Evolutionary conservation across 2,113 vertebrate species (phyloP).

Genomic region (Rhipidura dahli): DNA sequence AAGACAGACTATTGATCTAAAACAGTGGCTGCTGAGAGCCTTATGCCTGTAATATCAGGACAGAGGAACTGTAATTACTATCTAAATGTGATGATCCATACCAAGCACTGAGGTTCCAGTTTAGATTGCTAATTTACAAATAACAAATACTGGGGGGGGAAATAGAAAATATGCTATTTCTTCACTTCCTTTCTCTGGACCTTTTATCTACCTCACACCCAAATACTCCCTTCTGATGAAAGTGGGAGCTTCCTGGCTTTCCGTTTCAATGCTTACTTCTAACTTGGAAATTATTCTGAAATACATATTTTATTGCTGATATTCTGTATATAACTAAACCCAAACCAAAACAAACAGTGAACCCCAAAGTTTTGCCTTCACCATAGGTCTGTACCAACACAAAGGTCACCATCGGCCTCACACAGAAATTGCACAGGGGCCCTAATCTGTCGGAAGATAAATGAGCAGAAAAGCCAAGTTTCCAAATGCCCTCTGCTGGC

Average conservation of each 20-base stretch:
- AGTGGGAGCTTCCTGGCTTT: not conserved
- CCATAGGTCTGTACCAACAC: not conserved
- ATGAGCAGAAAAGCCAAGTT: slow-evolving; percentile 3
- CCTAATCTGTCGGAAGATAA: not conserved
- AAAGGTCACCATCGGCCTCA: not conserved
- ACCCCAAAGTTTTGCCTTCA: not conserved
- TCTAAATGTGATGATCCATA: not conserved
- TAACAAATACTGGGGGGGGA: not conserved
- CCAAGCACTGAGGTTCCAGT: not conserved
- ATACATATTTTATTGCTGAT: not conserved
- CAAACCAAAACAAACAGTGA: not conserved
- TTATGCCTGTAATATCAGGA: accelerated
- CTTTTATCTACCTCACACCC: not conserved
- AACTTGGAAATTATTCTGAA: not conserved
- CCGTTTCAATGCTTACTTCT: not conserved
- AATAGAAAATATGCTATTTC: not conserved
- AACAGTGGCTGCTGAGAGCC: not conserved
- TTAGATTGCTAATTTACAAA: not conserved
- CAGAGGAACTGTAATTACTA: not conserved
- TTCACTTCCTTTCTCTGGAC: not conserved
- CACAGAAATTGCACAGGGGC: not conserved
- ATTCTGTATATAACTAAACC: not conserved
- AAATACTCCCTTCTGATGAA: not conserved
- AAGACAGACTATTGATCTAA: not conserved
- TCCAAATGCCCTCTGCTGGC: slow-evolving; percentile 59